phyloP scores from a whole-genome alignment of 2,113 vertebrate species.

The Pterophyllum scalare region DNA sequence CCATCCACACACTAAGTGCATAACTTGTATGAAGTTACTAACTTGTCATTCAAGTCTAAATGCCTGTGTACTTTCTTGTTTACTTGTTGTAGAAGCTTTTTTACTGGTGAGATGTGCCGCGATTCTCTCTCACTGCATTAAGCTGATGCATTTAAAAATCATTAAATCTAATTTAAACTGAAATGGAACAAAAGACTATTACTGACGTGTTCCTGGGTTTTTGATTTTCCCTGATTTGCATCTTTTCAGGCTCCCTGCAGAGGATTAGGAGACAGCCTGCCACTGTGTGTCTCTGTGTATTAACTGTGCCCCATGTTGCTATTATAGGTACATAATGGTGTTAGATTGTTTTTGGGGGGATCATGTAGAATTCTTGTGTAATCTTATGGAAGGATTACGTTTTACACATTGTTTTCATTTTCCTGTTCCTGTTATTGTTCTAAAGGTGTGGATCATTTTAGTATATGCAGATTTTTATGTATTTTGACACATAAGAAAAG shows the following conservation, averaged over 20 bases:
- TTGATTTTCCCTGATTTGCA: not conserved
- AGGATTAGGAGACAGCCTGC: not conserved
- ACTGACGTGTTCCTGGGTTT: not conserved
- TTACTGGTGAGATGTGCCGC: not conserved
- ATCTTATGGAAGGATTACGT: not conserved
- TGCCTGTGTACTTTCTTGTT: not conserved
- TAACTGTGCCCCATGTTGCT: not conserved
- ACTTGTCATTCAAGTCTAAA: not conserved
- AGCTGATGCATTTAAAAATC: conserved; percentile 3
- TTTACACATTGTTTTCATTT: not conserved
- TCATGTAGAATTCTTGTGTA: not conserved
- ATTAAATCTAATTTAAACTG: conserved; percentile 10
- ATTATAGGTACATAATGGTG: not conserved
- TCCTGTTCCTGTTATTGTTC: not conserved
- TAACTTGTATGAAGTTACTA: not conserved
- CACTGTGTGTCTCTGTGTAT: not conserved
- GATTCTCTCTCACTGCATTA: not conserved
- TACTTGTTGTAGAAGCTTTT: not conserved
- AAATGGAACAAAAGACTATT: conserved; percentile 4
- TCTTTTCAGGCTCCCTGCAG: not conserved
- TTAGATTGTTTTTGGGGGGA: not conserved
- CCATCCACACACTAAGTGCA: not conserved
- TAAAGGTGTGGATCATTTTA: not conserved
- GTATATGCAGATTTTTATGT: not conserved
- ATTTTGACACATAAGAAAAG: not conserved